These are phyloP conservation scores for Trachymyrmex septentrionalis DNA, from an alignment of 1,140 invertebrate genomes.

Conservation along the genomic window DNA sequence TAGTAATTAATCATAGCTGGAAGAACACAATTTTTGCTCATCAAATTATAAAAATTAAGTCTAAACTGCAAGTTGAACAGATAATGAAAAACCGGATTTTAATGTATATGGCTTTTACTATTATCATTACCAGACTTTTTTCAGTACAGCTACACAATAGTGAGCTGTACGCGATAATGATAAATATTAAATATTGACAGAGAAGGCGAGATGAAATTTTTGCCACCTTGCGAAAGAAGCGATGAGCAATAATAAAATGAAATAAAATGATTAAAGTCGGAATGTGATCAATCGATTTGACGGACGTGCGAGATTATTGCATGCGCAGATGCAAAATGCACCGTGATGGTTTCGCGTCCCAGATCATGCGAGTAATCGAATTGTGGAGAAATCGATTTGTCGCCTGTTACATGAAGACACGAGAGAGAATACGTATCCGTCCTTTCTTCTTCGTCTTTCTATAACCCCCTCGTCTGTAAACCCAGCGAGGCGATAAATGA, in stretches of 20 bases:
- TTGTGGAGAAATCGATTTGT: slow-evolving; percentile 19
- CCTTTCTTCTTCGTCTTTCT: neutral
- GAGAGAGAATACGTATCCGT: neutral
- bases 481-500: slow-evolving; percentile 25
- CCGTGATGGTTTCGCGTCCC: neutral
- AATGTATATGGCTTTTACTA: too few species aligned
- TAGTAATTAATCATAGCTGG: too few species aligned
- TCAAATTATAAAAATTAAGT: too few species aligned
- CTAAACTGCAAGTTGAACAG: too few species aligned
- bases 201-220: neutral
- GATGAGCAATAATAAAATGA: neutral
- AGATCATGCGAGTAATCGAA: slow-evolving; percentile 23
- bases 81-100: too few species aligned
- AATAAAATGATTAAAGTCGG: neutral
- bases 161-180: neutral
- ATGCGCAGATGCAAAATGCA: slow-evolving; percentile 7
- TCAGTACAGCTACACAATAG: too few species aligned
- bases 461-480: neutral
- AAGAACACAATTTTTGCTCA: too few species aligned
- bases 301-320: neutral
- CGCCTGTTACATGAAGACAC: neutral
- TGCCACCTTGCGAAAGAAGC: neutral
- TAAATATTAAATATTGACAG: slow-evolving; percentile 34
- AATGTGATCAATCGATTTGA: neutral
- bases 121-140: too few species aligned